A percentile compares a stretch with the other conserved stretches of the same genome.
Evolutionary conservation across 2,797 vertebrate species (phyloP).

Genomic region (Acipenser ruthenus): DNA sequence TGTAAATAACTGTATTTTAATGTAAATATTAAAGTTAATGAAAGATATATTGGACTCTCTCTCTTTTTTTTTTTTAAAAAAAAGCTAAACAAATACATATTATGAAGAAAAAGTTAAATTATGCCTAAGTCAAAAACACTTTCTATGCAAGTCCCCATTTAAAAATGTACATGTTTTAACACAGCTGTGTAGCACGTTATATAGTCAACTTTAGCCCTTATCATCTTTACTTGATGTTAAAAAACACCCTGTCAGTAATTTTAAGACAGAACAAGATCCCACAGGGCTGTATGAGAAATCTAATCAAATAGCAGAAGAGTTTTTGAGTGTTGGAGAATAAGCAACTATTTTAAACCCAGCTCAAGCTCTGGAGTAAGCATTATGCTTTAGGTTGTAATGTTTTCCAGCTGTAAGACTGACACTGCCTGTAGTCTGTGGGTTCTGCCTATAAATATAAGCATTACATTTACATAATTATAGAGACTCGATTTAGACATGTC

Average conservation of each 20-base stretch:
- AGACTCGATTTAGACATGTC: slow-evolving; percentile 74
- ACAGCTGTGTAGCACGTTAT: no score
- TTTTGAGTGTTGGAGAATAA: slow-evolving; percentile 28
- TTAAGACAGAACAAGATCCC: background rate
- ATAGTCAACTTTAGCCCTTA: background rate
- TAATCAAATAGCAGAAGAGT: background rate
- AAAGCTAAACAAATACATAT: no score
- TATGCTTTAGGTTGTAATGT: slow-evolving; percentile 72
- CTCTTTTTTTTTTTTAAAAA: slow-evolving; percentile 21
- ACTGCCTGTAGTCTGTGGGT: slow-evolving; percentile 78
- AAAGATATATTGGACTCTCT: slow-evolving; percentile 26
- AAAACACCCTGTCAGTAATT: background rate
- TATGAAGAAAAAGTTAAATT: no score
- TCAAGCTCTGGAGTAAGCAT: slow-evolving; percentile 43
- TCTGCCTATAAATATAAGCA: slow-evolving; percentile 92
- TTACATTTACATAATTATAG: slow-evolving; percentile 80
- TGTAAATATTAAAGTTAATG: slow-evolving; percentile 74
- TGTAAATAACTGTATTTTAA: slow-evolving; percentile 79
- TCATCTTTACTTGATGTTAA: background rate
- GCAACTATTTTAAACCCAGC: slow-evolving; percentile 41
- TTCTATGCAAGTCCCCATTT: no score
- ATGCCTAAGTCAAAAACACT: no score
- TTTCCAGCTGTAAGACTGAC: slow-evolving; percentile 73
- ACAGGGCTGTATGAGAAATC: background rate
- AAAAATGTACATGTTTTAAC: no score